Conservation (phyloP, 1,140 invertebrate genomes). For the Anastrepha ludens region DNA sequence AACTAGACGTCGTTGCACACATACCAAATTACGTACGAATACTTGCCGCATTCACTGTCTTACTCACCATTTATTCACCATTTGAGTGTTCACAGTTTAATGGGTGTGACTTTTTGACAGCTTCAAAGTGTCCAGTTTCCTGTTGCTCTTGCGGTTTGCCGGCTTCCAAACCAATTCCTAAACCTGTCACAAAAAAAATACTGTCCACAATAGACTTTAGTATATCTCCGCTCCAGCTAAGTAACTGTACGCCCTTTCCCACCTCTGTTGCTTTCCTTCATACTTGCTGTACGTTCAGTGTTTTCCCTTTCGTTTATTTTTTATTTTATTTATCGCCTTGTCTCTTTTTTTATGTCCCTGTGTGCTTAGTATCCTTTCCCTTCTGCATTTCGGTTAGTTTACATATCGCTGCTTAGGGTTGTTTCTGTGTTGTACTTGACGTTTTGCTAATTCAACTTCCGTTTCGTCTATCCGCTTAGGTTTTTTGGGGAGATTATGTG, state of each 20-base stretch:
- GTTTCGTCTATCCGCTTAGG: constrained; percentile 40
- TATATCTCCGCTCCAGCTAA: background rate
- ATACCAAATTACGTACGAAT: background rate
- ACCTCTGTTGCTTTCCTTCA: too few relatives aligned
- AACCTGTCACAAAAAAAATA: background rate
- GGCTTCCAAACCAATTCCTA: background rate
- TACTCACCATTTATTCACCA: constrained; percentile 16
- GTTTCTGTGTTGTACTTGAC: background rate
- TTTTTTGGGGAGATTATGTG: constrained; percentile 5
- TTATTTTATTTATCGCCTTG: constrained; percentile 40
- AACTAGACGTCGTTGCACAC: background rate
- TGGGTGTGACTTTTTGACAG: constrained; percentile 73
- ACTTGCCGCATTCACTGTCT: background rate
- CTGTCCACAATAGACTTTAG: constrained; percentile 18
- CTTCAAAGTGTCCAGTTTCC: constrained; percentile 57
- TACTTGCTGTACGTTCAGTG: background rate
- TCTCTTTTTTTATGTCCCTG: constrained; percentile 14
- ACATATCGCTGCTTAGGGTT: constrained; percentile 30
- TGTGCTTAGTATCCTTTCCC: background rate
- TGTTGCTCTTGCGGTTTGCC: constrained; percentile 53
- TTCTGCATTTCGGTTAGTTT: constrained; percentile 1
- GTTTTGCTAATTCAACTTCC: constrained; percentile 48
- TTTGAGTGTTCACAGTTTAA: constrained; percentile 62
- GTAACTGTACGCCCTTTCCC: background rate
- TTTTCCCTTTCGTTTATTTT: background rate